Evolutionary conservation across 1,140 invertebrate species (phyloP).

Genomic region (Drosophila chauvacae): DNA sequence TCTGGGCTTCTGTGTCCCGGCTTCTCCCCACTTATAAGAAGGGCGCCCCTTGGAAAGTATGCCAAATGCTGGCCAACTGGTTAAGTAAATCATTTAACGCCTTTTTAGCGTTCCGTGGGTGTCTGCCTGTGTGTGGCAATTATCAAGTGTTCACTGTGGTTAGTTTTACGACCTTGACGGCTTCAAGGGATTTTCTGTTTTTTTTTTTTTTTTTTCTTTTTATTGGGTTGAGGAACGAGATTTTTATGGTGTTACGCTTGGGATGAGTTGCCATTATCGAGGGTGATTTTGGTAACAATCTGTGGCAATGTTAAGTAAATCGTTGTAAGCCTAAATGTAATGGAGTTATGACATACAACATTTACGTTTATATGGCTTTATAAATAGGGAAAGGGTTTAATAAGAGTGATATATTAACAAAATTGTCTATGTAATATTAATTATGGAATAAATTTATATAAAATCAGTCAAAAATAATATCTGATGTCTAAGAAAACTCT

Average conservation of each 20-base stretch:
- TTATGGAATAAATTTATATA: no score
- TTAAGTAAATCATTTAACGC: slow-evolving; percentile 80
- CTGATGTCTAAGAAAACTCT: no score
- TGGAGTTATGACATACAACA: background rate
- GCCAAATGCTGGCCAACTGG: slow-evolving; percentile 65
- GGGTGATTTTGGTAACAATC: slow-evolving; percentile 15
- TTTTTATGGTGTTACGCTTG: slow-evolving; percentile 22
- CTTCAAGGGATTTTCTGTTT: slow-evolving; percentile 25
- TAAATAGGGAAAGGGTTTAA: background rate
- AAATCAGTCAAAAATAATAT: no score
- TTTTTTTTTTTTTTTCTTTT: slow-evolving; percentile 4
- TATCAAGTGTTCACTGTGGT: slow-evolving; percentile 56
- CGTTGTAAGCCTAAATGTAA: slow-evolving; percentile 8
- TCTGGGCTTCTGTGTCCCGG: slow-evolving; percentile 1
- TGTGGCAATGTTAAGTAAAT: slow-evolving; percentile 17
- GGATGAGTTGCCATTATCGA: background rate
- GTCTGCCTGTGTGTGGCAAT: slow-evolving; percentile 31
- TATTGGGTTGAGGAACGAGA: slow-evolving; percentile 1
- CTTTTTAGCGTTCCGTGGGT: slow-evolving; percentile 50
- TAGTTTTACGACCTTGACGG: slow-evolving; percentile 44
- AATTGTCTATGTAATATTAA: no score
- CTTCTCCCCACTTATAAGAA: slow-evolving; percentile 18
- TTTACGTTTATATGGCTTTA: background rate
- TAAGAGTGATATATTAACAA: no score
- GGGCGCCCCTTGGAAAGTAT: slow-evolving; percentile 54